Percentiles rank a stretch among this genome's conserved stretches.
Evolutionary conservation across 2,888 invertebrate genomes (phyloP).

Genomic region (Byasa hedistus): DNA sequence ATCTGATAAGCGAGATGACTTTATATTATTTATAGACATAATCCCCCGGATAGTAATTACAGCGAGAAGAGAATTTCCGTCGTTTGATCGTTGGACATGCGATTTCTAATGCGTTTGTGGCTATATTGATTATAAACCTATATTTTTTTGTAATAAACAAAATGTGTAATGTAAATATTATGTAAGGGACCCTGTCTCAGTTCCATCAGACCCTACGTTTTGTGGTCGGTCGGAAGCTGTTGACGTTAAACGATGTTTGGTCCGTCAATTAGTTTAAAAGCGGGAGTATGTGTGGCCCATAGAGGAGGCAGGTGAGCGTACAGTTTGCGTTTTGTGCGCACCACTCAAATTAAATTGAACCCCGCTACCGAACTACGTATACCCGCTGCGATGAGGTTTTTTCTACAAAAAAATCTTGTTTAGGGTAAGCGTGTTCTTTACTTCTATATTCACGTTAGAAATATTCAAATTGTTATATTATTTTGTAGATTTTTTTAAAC

Average conservation of each 20-base stretch:
- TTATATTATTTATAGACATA: too few species aligned
- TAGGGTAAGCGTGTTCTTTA: not conserved
- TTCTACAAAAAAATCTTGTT: constrained; percentile 1
- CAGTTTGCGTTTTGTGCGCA: constrained; percentile 10
- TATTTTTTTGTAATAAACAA: too few species aligned
- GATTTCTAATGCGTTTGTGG: too few species aligned
- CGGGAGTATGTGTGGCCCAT: not conserved
- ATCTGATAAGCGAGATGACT: too few species aligned
- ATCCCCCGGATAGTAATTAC: too few species aligned
- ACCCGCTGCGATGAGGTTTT: constrained; percentile 5
- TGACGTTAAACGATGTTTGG: constrained; percentile 9
- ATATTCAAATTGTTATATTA: too few species aligned
- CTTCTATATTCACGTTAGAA: too few species aligned
- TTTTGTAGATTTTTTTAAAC: too few species aligned
- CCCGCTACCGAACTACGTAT: constrained; percentile 1
- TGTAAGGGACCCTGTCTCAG: not conserved
- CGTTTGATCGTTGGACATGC: too few species aligned
- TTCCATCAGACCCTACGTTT: not conserved
- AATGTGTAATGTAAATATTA: too few species aligned
- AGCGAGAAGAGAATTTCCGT: too few species aligned
- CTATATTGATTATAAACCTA: too few species aligned
- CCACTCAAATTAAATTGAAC: constrained; percentile 23
- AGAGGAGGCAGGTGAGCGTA: constrained; percentile 14
- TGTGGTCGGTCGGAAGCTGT: not conserved
- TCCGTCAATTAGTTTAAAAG: constrained; percentile 23